phyloP scores from a whole-genome alignment of 2,888 invertebrate species.

The Pachliopta kotzebuea region DNA sequence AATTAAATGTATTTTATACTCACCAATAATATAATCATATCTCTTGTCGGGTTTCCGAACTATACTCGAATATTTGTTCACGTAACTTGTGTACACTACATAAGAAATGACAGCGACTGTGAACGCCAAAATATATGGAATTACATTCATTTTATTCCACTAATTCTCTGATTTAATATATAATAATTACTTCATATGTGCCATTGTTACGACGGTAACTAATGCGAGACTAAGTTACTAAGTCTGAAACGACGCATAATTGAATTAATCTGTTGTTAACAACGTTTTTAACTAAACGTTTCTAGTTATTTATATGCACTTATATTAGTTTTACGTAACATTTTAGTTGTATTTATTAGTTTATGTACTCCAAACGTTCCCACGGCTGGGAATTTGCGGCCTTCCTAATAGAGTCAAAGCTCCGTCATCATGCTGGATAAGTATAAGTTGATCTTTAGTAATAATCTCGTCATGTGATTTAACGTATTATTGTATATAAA shows the following conservation, averaged over 20 bases:
- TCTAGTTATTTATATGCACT: too few relatives aligned
- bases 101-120: conserved; percentile 57
- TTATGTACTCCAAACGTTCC: too few relatives aligned
- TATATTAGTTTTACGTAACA: too few relatives aligned
- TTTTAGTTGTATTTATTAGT: too few relatives aligned
- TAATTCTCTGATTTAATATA: neutral
- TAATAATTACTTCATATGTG: neutral
- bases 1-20: conserved; percentile 37
- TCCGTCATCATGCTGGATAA: too few relatives aligned
- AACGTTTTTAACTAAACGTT: conserved; percentile 36
- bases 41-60: conserved; percentile 58
- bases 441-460: too few relatives aligned
- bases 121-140: conserved; percentile 54
- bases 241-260: conserved; percentile 52
- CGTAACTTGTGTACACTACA: conserved; percentile 60
- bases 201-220: conserved; percentile 23
- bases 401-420: too few relatives aligned
- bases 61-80: conserved; percentile 54
- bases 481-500: too few relatives aligned
- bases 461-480: too few relatives aligned
- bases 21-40: conserved; percentile 73
- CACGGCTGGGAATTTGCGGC: too few relatives aligned
- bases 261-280: conserved; percentile 59
- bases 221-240: conserved; percentile 35
- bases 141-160: conserved; percentile 47